A percentile compares a stretch with the other conserved stretches of the same genome.
phyloP scores from a whole-genome alignment of 2,888 invertebrate species.

The Ariolimax columbianus region DNA sequence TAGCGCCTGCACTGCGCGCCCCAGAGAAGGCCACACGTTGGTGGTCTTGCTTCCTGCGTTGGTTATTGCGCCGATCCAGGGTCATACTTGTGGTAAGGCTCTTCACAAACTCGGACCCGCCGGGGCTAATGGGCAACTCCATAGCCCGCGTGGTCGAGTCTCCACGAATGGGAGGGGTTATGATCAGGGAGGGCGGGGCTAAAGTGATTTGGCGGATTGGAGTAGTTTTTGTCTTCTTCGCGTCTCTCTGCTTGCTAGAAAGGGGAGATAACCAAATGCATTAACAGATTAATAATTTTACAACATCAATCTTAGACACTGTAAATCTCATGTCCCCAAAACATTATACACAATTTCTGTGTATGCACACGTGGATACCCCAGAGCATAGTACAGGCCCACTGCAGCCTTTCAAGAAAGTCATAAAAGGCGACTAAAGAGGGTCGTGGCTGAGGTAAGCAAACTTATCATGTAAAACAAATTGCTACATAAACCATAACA shows the following conservation, averaged over 20 bases:
- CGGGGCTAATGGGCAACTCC: conserved; percentile 51
- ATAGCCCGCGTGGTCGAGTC: conserved; percentile 36
- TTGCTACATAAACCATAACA: no score
- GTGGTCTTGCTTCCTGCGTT: conserved; percentile 27
- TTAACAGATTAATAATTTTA: neutral
- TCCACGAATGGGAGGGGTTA: conserved; percentile 59
- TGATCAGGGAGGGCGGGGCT: conserved; percentile 49
- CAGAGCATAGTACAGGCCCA: no score
- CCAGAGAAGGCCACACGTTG: conserved; percentile 33
- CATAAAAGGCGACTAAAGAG: no score
- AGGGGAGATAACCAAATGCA: conserved; percentile 38
- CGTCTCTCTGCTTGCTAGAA: conserved; percentile 65
- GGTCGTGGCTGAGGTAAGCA: no score
- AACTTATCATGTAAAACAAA: no score
- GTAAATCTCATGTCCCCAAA: conserved; percentile 1
- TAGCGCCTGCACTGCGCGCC: conserved; percentile 47
- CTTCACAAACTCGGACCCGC: conserved; percentile 64
- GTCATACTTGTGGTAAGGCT: conserved; percentile 71
- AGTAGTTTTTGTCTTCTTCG: conserved; percentile 73
- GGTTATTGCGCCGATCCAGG: conserved; percentile 62
- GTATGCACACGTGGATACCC: no score
- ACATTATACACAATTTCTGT: neutral
- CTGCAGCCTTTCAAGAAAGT: no score
- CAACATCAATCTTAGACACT: conserved; percentile 2
- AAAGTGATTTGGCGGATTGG: conserved; percentile 56